A percentile compares a stretch with the other conserved stretches of the same genome.
These are phyloP conservation scores for Homalodisca vitripennis DNA, from an alignment of 1,140 invertebrate genomes.

Conservation along the genomic window DNA sequence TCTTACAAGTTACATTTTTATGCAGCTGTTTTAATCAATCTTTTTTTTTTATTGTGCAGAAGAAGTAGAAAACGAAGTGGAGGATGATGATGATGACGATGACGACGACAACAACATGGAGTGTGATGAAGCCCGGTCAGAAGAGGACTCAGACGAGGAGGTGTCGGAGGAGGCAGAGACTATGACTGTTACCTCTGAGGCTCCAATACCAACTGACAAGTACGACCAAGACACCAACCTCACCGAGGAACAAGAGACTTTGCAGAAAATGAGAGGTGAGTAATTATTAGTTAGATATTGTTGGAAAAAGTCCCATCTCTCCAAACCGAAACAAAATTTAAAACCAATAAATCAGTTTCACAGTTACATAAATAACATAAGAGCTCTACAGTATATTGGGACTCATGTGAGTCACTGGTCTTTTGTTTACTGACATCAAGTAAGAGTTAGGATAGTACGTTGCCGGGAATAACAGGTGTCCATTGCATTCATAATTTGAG, in stretches of 20 bases:
- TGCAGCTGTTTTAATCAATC: no score
- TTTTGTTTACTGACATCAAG: no score
- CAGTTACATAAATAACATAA: no score
- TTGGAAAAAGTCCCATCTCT: no score
- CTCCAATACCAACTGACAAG: conserved; percentile 39
- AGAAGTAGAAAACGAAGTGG: conserved; percentile 19
- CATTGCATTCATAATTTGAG: no score
- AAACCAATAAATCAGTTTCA: no score
- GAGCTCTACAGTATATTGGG: no score
- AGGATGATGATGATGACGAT: conserved; percentile 41
- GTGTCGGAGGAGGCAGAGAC: conserved; percentile 43
- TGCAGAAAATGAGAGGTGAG: conserved; percentile 65
- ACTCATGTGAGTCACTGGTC: no score
- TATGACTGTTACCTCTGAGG: conserved; percentile 50
- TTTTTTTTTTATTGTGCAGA: neutral
- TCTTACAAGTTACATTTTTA: no score
- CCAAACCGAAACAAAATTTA: no score
- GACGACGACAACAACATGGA: conserved; percentile 44
- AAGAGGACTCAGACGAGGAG: conserved; percentile 40
- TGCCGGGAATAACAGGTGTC: no score
- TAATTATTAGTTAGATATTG: neutral
- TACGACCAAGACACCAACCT: conserved; percentile 64
- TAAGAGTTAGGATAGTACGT: no score
- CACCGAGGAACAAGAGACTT: conserved; percentile 67
- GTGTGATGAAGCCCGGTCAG: conserved; percentile 37